Evolutionary conservation across 1,140 invertebrate species (phyloP), one percentile per base, ranked within the genome.

Genomic region (Prorops nasuta): DNA sequence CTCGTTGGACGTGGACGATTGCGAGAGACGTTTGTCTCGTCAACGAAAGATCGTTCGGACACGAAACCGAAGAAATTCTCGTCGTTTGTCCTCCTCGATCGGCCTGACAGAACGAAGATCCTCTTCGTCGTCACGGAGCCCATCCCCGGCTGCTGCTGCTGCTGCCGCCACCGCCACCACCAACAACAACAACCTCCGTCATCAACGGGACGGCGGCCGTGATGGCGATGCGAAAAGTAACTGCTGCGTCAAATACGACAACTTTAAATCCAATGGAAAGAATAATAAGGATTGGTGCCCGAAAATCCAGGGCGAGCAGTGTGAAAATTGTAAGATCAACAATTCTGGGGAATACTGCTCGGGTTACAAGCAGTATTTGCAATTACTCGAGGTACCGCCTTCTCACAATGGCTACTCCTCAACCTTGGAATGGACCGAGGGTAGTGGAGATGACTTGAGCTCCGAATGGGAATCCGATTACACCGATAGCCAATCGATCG

Each of bases 401-500:
- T 43, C 59, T 80, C 78, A 75, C 68, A 22, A 49, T 43, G n/a
- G n/a, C n/a, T n/a, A n/a, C n/a, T n/a, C n/a, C n/a, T n/a, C n/a
- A n/a, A n/a, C n/a, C n/a, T 70, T 84, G 28, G 91, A 93, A 61
- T 93, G 89, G 70, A 88, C 88, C 7, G 89, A 92, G 66, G 86
- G 88, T 10, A 91, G 89, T 50, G 90, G 87, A 63, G 90, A 94
- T 68, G 91, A 94, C 77, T 81, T 94, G 9, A 90, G 88, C 67
- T 92, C 90, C 6, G 91, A 94, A 66, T 93, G 90, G 90, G 90
- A 92, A 67, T 91, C 89, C 0, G 90, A 92, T 72, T 84, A 87
- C 39, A 64, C 24, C 12, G 24, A 28, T 28, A 12, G 24, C 51
- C 18, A 44, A 50, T 21, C 41, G 18, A n/a, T 43, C 38, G 1